Percentiles rank a stretch among this genome's conserved stretches.
Conservation (phyloP, 2,888 invertebrate genomes). For the Drosophila quinaria region DNA sequence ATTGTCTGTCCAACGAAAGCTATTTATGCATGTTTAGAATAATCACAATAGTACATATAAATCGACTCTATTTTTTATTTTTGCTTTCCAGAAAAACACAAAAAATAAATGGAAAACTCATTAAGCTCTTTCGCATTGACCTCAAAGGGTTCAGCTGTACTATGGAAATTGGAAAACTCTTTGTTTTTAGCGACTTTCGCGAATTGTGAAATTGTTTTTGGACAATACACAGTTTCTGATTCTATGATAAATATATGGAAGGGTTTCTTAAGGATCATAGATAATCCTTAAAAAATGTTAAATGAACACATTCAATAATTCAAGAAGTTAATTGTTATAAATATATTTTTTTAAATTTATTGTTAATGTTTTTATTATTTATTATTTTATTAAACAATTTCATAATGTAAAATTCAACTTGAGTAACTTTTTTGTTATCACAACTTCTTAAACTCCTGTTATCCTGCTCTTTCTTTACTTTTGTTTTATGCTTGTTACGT, state of each 20-base stretch:
- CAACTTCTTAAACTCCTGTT: not conserved
- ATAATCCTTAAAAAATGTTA: not conserved
- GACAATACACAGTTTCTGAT: not conserved
- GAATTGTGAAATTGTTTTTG: slow-evolving; percentile 31
- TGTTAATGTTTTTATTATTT: too few species aligned
- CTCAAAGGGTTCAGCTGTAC: slow-evolving; percentile 52
- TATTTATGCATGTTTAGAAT: slow-evolving; percentile 75
- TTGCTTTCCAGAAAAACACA: not conserved
- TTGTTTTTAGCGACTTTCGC: slow-evolving; percentile 15
- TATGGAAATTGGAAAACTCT: slow-evolving; percentile 7
- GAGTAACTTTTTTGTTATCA: too few species aligned
- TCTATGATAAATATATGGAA: not conserved
- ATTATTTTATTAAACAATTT: too few species aligned
- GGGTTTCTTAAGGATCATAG: not conserved
- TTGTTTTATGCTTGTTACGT: not conserved
- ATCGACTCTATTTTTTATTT: slow-evolving; percentile 3
- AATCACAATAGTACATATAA: slow-evolving; percentile 55
- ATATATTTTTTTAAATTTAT: too few species aligned
- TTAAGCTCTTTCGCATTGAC: slow-evolving; percentile 54
- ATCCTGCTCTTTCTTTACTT: not conserved
- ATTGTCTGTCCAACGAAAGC: slow-evolving; percentile 68
- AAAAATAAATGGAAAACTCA: slow-evolving; percentile 40
- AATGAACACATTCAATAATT: not conserved
- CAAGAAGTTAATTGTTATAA: not conserved
- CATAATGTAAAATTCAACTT: too few species aligned